Evolutionary conservation across 2,888 invertebrate species (phyloP).

Genomic region (Aphodius granarius): DNA sequence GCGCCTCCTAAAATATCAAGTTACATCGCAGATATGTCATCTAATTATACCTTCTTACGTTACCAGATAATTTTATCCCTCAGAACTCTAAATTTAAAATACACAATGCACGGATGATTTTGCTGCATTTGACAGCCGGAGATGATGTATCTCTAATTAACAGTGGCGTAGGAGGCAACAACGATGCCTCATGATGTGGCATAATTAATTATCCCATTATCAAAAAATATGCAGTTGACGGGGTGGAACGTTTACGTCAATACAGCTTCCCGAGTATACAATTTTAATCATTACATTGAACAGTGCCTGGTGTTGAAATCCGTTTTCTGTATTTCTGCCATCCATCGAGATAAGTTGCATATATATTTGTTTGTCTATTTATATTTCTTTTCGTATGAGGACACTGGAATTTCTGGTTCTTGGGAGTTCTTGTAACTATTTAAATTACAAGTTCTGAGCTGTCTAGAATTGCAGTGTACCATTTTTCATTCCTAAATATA

Average conservation of each 20-base stretch:
- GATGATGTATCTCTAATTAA: conserved; percentile 10
- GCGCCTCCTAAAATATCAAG: neutral
- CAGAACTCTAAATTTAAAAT: neutral
- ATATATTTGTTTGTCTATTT: neutral
- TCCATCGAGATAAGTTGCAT: too few species aligned
- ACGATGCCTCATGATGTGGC: neutral
- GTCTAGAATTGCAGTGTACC: neutral
- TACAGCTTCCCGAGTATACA: neutral
- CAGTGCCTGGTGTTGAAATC: neutral
- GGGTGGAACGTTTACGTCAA: neutral
- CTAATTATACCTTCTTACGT: neutral
- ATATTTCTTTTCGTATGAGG: neutral
- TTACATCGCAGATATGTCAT: neutral
- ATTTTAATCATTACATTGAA: neutral
- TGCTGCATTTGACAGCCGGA: conserved; percentile 10
- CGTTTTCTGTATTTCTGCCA: neutral
- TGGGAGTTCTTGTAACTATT: neutral
- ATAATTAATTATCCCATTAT: conserved; percentile 9
- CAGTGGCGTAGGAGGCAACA: neutral
- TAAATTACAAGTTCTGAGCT: neutral
- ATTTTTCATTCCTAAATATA: neutral
- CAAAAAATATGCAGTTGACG: conserved; percentile 8
- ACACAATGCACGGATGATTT: neutral
- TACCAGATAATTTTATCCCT: neutral
- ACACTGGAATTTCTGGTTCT: neutral